Conservation (phyloP, 2,888 invertebrate species). For the Odontocolon sp. region DNA sequence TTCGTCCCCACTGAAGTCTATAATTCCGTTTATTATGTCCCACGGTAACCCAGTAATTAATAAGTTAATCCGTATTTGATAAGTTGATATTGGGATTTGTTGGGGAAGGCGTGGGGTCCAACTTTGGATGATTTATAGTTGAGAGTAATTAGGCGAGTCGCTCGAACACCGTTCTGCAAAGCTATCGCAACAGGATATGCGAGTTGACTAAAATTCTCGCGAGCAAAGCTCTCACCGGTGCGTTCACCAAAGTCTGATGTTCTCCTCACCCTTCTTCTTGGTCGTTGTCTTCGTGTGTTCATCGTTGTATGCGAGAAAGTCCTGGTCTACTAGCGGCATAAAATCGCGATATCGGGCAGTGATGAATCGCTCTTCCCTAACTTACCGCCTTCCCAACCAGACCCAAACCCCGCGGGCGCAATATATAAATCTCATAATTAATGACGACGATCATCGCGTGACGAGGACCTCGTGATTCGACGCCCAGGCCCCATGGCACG, state of each 20-base stretch:
- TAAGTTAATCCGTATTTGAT: slow-evolving; percentile 25
- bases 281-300: slow-evolving; percentile 33
- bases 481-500: slow-evolving; percentile 14
- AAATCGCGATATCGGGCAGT: slow-evolving; percentile 59
- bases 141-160: slow-evolving; percentile 54
- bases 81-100: slow-evolving; percentile 45
- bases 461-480: slow-evolving; percentile 38
- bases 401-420: slow-evolving; percentile 13
- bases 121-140: slow-evolving; percentile 55
- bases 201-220: slow-evolving; percentile 52
- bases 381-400: slow-evolving; percentile 16
- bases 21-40: too few species aligned
- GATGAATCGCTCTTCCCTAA: slow-evolving; percentile 57
- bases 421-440: slow-evolving; percentile 57
- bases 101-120: slow-evolving; percentile 11
- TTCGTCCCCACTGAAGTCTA: too few species aligned
- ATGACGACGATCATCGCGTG: slow-evolving; percentile 58
- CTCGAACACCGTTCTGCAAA: slow-evolving; percentile 1
- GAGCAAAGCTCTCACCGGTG: slow-evolving; percentile 42
- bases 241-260: slow-evolving; percentile 35
- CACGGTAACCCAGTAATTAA: too few species aligned
- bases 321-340: slow-evolving; percentile 30
- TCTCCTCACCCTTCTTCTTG: slow-evolving; percentile 14
- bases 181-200: slow-evolving; percentile 51
- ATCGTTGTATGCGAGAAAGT: slow-evolving; percentile 43